Base-by-base conservation (phyloP, 2,113 vertebrate genomes). In the Phylloscopus trochilus region DNA sequence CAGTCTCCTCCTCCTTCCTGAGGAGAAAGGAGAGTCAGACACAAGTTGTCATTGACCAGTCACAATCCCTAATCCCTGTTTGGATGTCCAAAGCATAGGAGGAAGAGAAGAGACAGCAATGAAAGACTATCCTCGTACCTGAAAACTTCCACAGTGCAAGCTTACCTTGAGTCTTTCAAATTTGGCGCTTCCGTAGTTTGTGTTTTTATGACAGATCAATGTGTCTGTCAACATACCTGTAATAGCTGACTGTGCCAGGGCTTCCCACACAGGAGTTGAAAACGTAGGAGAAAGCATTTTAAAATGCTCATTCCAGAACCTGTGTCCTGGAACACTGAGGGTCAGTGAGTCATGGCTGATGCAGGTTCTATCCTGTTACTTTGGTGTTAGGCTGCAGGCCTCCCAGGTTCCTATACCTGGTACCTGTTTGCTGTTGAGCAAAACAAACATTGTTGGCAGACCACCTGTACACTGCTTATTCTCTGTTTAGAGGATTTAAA, bases 51-150 rank as follows among this genome's bases (percentile, higher is more conserved):
- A 76, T 3, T 31, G 55, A 46, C 39, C 3, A 4, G 15, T 49
- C 44, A 18, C 7, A 52, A 16, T 52, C 24, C 24, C 8, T 17
- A 44, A 21, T 67, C 5, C 10, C 7, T 0, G 0, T 79, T 33
- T 75, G 43, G 11, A 11, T 76, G 11, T 72, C 44, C 43, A 59
- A 39, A 80, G 11, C 63, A 27, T 6, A 63, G 52, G 17, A 76
- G 35, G 15, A 76, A 30, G 24, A 27, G 6, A 64, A 60, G 43
- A 68, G 13, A 21, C 12, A 70, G 31, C 27, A 44, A 13, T 60
- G 46, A 68, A 59, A 73, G 15, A 15, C 19, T 41, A 3, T 73
- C 27, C 22, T 85, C 12, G 2, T 58, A 37, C 46, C 28, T 79
- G 52, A 47, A 72, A 46, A 31, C 11, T 58, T 85, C 33, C 12